Evolutionary conservation across 2,888 invertebrate genomes (phyloP).

Genomic region (Leptarthrus brevirostris): DNA sequence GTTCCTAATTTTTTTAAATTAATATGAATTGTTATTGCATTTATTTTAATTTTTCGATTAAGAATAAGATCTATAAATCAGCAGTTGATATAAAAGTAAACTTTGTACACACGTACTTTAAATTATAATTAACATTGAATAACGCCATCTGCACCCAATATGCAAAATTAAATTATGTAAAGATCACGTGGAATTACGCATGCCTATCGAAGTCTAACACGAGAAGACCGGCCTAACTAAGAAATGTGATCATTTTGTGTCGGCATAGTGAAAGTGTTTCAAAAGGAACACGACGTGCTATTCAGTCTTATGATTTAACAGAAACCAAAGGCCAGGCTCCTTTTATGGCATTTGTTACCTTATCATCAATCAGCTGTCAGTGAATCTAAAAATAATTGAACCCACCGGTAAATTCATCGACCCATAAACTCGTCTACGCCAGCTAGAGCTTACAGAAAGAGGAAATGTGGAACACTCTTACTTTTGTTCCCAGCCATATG

Average conservation of each 20-base stretch:
- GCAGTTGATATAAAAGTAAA: too few species aligned
- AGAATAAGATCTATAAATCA: too few species aligned
- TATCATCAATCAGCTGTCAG: not conserved
- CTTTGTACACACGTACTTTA: too few species aligned
- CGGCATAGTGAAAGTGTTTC: not conserved
- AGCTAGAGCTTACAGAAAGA: not conserved
- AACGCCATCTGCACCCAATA: too few species aligned
- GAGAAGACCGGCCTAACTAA: not conserved
- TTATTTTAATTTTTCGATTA: too few species aligned
- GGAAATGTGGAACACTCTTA: slow-evolving; percentile 13
- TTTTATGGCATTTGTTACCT: not conserved
- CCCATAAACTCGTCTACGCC: not conserved
- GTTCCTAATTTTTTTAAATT: too few species aligned
- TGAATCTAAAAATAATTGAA: not conserved
- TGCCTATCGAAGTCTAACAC: not conserved
- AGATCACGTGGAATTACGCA: too few species aligned
- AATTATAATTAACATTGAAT: too few species aligned
- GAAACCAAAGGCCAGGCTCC: not conserved
- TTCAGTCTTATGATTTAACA: not conserved
- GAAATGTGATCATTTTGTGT: not conserved
- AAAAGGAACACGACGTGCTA: not conserved
- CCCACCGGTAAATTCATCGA: not conserved
- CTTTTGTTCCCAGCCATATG: not conserved
- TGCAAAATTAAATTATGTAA: too few species aligned
- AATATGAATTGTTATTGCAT: too few species aligned